Evolutionary conservation across 1,140 invertebrate genomes (phyloP).

Genomic region (Coelopa frigida): DNA sequence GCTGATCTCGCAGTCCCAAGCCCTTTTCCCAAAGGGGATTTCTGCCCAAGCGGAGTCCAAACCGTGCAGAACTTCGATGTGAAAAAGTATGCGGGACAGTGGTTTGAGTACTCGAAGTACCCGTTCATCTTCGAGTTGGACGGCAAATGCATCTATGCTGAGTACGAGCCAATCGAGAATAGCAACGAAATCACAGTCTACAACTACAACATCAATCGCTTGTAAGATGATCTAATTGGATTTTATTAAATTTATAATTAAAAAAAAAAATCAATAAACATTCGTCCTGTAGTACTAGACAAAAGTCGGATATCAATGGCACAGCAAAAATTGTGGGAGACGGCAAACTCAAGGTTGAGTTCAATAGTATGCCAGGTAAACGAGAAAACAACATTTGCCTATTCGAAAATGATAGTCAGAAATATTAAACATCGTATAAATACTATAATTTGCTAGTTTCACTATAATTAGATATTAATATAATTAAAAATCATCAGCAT

Average conservation of each 20-base stretch:
- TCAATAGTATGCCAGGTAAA: constrained; percentile 9
- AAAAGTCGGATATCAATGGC: constrained; percentile 1
- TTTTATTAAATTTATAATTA: background rate
- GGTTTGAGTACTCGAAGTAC: constrained; percentile 73
- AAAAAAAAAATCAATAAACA: background rate
- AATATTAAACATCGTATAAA: too few relatives aligned
- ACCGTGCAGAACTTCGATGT: constrained; percentile 9
- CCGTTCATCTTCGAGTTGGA: constrained; percentile 66
- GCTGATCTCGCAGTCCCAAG: too few relatives aligned
- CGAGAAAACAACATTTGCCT: too few relatives aligned
- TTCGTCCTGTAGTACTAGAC: constrained; percentile 1
- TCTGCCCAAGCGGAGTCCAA: too few relatives aligned
- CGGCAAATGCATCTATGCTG: constrained; percentile 65
- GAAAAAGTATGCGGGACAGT: constrained; percentile 59
- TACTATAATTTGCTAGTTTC: too few relatives aligned
- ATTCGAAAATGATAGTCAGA: too few relatives aligned
- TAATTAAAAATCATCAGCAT: too few relatives aligned
- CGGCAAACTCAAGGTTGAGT: constrained; percentile 7
- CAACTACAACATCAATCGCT: constrained; percentile 2
- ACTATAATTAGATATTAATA: too few relatives aligned
- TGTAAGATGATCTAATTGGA: constrained; percentile 1
- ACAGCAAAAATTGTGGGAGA: constrained; percentile 4
- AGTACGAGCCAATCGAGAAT: constrained; percentile 53
- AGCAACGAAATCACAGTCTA: constrained; percentile 24
- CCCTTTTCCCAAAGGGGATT: too few relatives aligned